Percentiles rank a stretch among this genome's conserved stretches.
Evolutionary conservation across 30 jellyfish, hydroid and myxozoan species (phyloP).

Genomic region (Aurelia sp.): DNA sequence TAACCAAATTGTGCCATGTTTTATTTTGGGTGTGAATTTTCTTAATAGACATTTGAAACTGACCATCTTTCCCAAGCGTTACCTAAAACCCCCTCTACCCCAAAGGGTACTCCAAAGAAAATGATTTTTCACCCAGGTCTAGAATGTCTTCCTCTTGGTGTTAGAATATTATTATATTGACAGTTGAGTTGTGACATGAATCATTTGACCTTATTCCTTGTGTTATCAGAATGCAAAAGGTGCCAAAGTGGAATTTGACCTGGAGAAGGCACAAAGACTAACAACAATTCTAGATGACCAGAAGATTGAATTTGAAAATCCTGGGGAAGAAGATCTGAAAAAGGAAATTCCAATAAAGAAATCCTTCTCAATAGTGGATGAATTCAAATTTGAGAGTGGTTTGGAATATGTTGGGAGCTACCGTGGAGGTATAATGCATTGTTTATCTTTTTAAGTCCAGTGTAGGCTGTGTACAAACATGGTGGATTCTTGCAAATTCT

Average conservation of each 20-base stretch:
- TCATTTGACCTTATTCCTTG: not conserved
- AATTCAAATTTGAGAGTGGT: slow-evolving; percentile 54
- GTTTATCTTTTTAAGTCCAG: too few species aligned
- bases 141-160: too few species aligned
- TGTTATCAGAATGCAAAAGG: slow-evolving; percentile 18
- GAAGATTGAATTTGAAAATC: slow-evolving; percentile 16
- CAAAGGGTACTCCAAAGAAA: too few species aligned
- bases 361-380: not conserved
- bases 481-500: too few species aligned
- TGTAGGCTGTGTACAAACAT: too few species aligned
- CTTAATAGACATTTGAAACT: too few species aligned
- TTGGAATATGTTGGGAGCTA: slow-evolving; percentile 33
- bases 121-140: too few species aligned
- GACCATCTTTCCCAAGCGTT: too few species aligned
- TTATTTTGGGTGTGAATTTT: too few species aligned
- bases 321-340: slow-evolving; percentile 25
- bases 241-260: slow-evolving; percentile 28
- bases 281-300: not conserved
- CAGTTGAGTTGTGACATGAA: not conserved
- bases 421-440: slow-evolving; percentile 38
- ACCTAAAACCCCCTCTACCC: too few species aligned
- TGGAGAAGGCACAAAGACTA: slow-evolving; percentile 3
- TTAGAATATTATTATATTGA: too few species aligned
- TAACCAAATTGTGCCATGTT: too few species aligned
- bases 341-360: not conserved